Evolutionary conservation across 2,113 vertebrate species (phyloP).

Genomic region (Anoplopoma fimbria): DNA sequence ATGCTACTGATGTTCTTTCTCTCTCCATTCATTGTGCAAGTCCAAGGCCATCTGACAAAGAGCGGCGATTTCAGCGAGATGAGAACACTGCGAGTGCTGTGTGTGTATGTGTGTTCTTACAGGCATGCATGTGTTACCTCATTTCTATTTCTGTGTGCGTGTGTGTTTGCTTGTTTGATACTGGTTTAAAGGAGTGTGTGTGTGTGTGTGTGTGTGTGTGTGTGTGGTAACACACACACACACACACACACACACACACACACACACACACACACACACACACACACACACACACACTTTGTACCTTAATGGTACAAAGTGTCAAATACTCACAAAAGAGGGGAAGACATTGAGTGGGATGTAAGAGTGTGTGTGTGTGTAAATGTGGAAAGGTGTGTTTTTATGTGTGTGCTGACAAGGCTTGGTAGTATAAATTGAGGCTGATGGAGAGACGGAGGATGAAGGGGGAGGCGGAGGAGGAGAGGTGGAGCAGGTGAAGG

Average conservation of each 20-base stretch:
- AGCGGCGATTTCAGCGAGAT: conserved; percentile 16
- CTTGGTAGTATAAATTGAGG: background rate
- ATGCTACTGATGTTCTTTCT: background rate
- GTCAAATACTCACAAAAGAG: conserved; percentile 38
- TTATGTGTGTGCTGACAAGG: background rate
- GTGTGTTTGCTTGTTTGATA: conserved; percentile 9
- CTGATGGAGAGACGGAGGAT: conserved; percentile 13
- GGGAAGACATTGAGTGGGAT: conserved; percentile 25
- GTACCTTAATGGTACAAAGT: conserved; percentile 28
- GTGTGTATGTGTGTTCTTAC: conserved; percentile 7
- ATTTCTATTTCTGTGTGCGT: background rate
- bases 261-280: no score
- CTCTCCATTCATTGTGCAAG: conserved; percentile 27
- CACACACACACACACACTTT: no score
- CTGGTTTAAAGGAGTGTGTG: conserved; percentile 7
- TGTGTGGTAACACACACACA: no score
- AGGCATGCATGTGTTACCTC: background rate
- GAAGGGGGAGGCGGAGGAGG: background rate
- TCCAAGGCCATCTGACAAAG: conserved; percentile 23
- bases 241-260: no score
- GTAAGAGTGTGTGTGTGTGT: background rate
- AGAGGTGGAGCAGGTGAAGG: conserved; percentile 54
- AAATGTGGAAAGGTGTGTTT: background rate
- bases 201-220: no score
- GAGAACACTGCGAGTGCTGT: background rate